Evolutionary conservation across 2,888 invertebrate genomes (phyloP).

Genomic region (Zhuqinia jingwanae): DNA sequence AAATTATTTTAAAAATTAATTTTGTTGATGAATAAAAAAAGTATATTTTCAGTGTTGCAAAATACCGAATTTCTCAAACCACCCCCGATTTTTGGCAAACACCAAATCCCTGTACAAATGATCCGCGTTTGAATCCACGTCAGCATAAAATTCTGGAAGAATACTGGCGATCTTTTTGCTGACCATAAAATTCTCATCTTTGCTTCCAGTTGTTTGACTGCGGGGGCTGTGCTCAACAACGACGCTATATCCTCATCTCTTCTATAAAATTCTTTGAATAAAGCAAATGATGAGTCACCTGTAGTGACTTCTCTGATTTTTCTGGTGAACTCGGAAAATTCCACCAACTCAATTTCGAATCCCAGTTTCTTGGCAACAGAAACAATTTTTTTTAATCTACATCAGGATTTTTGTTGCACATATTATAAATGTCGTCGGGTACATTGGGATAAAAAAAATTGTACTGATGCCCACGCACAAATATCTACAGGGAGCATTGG

Average conservation of each 20-base stretch:
- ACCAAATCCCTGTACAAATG: no score
- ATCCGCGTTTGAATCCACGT: no score
- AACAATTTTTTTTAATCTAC: not conserved
- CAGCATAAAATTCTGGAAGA: no score
- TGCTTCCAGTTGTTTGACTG: not conserved
- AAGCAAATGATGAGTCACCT: not conserved
- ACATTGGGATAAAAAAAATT: not conserved
- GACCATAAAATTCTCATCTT: no score
- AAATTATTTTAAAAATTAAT: no score
- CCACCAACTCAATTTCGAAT: not conserved
- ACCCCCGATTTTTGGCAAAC: no score
- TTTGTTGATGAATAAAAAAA: no score
- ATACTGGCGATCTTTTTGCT: no score
- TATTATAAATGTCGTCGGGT: not conserved
- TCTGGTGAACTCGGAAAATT: constrained; percentile 13
- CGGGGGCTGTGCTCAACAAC: not conserved
- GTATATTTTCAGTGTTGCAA: no score
- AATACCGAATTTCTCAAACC: no score
- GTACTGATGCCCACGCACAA: not conserved
- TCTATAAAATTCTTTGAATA: constrained; percentile 47
- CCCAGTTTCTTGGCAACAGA: constrained; percentile 1
- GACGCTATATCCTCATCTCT: not conserved
- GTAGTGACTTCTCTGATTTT: not conserved
- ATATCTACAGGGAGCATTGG: not conserved
- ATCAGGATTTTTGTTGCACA: not conserved